Percentiles rank a stretch among this genome's conserved stretches.
Evolutionary conservation across 2,888 invertebrate genomes (phyloP).

Genomic region (Clivina fossor): DNA sequence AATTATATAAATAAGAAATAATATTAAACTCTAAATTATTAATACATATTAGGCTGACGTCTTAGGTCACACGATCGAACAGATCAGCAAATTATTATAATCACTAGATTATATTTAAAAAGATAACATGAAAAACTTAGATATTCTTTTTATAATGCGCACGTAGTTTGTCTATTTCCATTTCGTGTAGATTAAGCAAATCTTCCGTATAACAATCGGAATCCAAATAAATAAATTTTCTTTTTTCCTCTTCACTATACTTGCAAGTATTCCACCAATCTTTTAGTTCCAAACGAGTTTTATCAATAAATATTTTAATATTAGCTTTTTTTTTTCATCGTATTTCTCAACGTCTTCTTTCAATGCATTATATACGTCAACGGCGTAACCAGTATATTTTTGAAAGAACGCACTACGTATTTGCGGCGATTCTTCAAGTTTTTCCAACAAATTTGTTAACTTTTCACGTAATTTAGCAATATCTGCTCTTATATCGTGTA

Average conservation of each 20-base stretch:
- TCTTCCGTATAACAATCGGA: slow-evolving; percentile 77
- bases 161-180: slow-evolving; percentile 70
- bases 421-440: slow-evolving; percentile 67
- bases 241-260: slow-evolving; percentile 63
- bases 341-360: slow-evolving; percentile 70
- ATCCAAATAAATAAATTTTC: slow-evolving; percentile 64
- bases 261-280: slow-evolving; percentile 78
- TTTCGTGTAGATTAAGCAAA: slow-evolving; percentile 74
- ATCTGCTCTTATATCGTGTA: slow-evolving; percentile 59
- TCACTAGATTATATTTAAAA: too few species aligned
- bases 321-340: slow-evolving; percentile 76
- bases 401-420: slow-evolving; percentile 66
- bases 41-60: too few species aligned
- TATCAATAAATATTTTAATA: slow-evolving; percentile 67
- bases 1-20: too few species aligned
- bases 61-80: too few species aligned
- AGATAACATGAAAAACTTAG: too few species aligned
- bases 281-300: slow-evolving; percentile 70
- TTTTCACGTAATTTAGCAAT: slow-evolving; percentile 64
- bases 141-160: slow-evolving; percentile 66
- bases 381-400: slow-evolving; percentile 62
- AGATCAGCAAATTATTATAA: too few species aligned
- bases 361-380: slow-evolving; percentile 59
- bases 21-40: too few species aligned
- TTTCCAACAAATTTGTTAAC: slow-evolving; percentile 70